Evolutionary conservation across 2,113 vertebrate genomes (phyloP).

Genomic region (Hippocampus comes): DNA sequence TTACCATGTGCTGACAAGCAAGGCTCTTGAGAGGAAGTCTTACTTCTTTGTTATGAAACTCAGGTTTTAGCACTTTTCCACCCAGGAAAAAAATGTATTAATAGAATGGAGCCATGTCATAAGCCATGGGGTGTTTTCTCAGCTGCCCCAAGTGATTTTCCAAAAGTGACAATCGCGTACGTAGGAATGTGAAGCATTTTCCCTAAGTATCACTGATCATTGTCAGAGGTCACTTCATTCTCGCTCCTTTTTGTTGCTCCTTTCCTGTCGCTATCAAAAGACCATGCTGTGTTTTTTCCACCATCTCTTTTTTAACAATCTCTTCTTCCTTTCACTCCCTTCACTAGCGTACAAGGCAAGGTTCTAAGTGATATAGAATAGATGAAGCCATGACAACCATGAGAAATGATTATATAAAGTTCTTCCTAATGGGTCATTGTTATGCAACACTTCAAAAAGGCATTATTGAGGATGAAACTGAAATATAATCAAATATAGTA

Average conservation of each 20-base stretch:
- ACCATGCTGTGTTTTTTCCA: conserved; percentile 12
- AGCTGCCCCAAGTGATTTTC: conserved; percentile 58
- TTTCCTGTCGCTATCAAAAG: conserved; percentile 19
- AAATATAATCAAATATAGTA: conserved; percentile 12
- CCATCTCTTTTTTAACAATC: conserved; percentile 26
- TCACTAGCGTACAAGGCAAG: conserved; percentile 25
- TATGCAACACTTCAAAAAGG: conserved; percentile 26
- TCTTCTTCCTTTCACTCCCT: conserved; percentile 34
- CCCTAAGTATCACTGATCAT: conserved; percentile 66
- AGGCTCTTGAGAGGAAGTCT: not conserved
- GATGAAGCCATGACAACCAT: conserved; percentile 13
- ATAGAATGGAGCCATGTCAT: conserved; percentile 22
- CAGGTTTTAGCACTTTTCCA: not conserved
- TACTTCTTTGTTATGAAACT: too few relatives aligned
- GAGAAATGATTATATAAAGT: conserved; percentile 4
- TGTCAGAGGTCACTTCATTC: conserved; percentile 43
- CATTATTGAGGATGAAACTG: conserved; percentile 9
- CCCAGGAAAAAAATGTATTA: not conserved
- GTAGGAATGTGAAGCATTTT: conserved; percentile 60
- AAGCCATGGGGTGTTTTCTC: conserved; percentile 55
- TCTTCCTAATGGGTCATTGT: conserved; percentile 5
- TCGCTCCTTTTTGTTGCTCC: conserved; percentile 14
- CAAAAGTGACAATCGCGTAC: conserved; percentile 42
- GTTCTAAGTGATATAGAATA: conserved; percentile 26
- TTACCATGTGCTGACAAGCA: not conserved